A percentile compares a stretch with the other conserved stretches of the same genome.
Evolutionary conservation across 2,888 invertebrate species (phyloP).

Genomic region (Diachrysia chrysitis): DNA sequence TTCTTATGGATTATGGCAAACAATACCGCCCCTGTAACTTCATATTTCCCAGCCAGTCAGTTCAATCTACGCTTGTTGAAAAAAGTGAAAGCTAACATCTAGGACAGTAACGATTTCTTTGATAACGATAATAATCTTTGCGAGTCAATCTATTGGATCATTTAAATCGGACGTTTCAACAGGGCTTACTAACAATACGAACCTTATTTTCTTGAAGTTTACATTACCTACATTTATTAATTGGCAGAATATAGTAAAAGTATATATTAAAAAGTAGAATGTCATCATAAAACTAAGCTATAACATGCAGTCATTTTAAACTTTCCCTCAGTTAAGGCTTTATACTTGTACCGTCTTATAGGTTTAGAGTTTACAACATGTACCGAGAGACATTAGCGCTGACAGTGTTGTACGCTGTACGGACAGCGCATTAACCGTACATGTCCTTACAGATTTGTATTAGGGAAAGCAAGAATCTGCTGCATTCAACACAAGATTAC

Average conservation of each 20-base stretch:
- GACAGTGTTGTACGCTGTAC: background rate
- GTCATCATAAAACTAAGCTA: background rate
- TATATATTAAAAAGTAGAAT: background rate
- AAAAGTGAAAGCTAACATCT: background rate
- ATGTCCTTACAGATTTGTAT: slow-evolving; percentile 3
- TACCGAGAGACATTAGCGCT: slow-evolving; percentile 1
- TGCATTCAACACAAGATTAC: background rate
- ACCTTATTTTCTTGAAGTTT: no score
- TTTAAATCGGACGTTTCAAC: background rate
- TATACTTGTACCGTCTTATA: background rate
- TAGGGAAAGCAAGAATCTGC: slow-evolving; percentile 1
- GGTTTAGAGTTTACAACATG: slow-evolving; percentile 1
- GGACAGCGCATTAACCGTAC: slow-evolving; percentile 1
- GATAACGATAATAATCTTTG: background rate
- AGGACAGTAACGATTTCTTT: background rate
- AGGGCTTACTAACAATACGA: no score
- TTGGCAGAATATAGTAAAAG: no score
- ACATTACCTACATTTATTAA: no score
- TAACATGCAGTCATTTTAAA: no score
- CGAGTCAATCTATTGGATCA: background rate
- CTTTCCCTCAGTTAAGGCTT: background rate
- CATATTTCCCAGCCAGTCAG: background rate
- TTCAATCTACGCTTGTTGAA: background rate
- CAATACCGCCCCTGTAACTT: background rate
- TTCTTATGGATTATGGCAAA: background rate